A percentile compares a stretch with the other conserved stretches of the same genome.
phyloP scores from a whole-genome alignment of 2,888 invertebrate species.

The Mamestra brassicae region DNA sequence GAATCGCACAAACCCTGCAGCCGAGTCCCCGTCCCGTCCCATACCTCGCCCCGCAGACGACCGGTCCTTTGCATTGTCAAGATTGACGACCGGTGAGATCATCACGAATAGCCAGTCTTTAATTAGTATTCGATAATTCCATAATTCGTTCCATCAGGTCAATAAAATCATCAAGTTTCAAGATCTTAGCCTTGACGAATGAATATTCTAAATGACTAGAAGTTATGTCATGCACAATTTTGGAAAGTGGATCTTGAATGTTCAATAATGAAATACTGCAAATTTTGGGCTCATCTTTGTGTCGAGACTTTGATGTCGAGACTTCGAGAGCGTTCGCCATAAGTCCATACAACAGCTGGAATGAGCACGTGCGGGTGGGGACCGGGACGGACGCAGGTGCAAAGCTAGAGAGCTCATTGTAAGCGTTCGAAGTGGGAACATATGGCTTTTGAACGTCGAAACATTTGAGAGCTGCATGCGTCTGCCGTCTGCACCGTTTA shows the following conservation, averaged over 20 bases:
- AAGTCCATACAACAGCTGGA: conserved; percentile 66
- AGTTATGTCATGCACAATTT: conserved; percentile 7
- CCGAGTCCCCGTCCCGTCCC: conserved; percentile 80
- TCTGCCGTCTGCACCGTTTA: conserved; percentile 63
- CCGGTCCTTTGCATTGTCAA: conserved; percentile 90
- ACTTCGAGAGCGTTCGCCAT: conserved; percentile 60
- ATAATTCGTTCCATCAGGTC: conserved; percentile 66
- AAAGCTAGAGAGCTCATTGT: conserved; percentile 77
- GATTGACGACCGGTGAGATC: conserved; percentile 90
- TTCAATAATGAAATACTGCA: conserved; percentile 43
- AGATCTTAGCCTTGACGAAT: conserved; percentile 37
- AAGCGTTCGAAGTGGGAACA: conserved; percentile 75
- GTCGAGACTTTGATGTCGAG: neutral
- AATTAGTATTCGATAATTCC: conserved; percentile 79
- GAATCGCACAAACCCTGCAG: conserved; percentile 87
- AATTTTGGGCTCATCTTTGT: conserved; percentile 61
- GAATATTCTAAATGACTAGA: conserved; percentile 15
- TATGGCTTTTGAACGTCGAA: conserved; percentile 75
- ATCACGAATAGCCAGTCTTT: conserved; percentile 82
- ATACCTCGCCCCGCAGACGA: conserved; percentile 79
- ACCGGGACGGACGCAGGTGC: conserved; percentile 89
- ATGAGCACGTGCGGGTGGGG: conserved; percentile 85
- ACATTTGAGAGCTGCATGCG: conserved; percentile 67
- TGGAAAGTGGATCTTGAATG: conserved; percentile 28
- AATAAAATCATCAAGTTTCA: conserved; percentile 56